phyloP scores from a whole-genome alignment of 2,113 vertebrate species.

The Alligator mississippiensis region DNA sequence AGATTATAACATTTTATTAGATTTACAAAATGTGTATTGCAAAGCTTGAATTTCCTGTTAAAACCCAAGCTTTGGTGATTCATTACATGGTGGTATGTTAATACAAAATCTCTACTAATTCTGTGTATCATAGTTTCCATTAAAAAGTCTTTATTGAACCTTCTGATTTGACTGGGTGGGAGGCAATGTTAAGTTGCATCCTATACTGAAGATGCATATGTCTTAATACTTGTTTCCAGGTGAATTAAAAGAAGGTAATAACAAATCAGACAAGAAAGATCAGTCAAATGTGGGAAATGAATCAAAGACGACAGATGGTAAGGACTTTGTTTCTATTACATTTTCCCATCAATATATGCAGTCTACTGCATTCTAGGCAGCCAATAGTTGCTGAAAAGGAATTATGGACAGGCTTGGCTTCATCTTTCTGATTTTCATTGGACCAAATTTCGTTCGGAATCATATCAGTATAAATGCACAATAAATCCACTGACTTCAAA shows the following conservation, averaged over 20 bases:
- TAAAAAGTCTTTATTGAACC: not conserved
- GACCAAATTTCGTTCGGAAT: not conserved
- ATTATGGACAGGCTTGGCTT: not conserved
- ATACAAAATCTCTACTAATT: not conserved
- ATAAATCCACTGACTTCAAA: not conserved
- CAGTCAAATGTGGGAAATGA: slow-evolving; percentile 63
- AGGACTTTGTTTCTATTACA: slow-evolving; percentile 46
- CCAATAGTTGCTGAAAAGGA: not conserved
- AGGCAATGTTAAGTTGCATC: not conserved
- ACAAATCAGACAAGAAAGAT: slow-evolving; percentile 78
- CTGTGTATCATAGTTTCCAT: not conserved
- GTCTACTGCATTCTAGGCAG: not conserved
- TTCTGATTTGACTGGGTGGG: not conserved
- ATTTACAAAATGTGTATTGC: not conserved
- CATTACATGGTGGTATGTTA: not conserved
- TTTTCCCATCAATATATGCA: slow-evolving; percentile 34
- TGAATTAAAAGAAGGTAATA: slow-evolving; percentile 78
- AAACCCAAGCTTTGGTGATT: not conserved
- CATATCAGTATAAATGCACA: not conserved
- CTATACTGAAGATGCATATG: slow-evolving; percentile 33
- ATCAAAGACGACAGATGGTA: slow-evolving; percentile 82
- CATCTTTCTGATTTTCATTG: not conserved
- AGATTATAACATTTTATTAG: not conserved
- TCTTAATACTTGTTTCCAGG: slow-evolving; percentile 74
- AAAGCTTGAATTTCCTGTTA: not conserved